Evolutionary conservation across 2,888 invertebrate species (phyloP), one percentile per base, ranked within the genome.

Genomic region (Nomada ruficornis): DNA sequence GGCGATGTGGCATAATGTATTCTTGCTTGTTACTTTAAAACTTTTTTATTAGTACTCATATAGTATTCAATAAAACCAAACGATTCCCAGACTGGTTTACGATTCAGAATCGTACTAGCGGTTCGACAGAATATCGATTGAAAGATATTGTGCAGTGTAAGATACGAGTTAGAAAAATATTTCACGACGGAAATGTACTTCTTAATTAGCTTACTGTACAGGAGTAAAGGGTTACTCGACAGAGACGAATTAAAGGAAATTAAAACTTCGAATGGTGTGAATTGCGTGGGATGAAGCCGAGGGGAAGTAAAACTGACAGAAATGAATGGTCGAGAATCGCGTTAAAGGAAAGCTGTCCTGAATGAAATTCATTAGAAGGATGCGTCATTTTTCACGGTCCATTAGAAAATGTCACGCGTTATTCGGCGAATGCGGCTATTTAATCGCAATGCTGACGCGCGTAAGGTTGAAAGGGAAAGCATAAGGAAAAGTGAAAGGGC

Each of bases 351-450:
- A 62, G 29, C 60, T 63, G 72, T 63, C n/a, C 10, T 36, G 55
- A n/a, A n/a, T 47, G 62, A 55, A 50, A 62, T 76, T 76, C 76
- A 36, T 71, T 63, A 50, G 54, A 50, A 13, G 7, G 72, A n/a
- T 47, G 62, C 71, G 62, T 63, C 62, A 57, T 55, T 71, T 70
- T 20, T 62, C 54, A 36, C 13, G 44, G 4, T 10, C 26, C 5
- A 47, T 20, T 50, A 59, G 36, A 62, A 64, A 47, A 18, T 47
- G 23, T 23, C 11, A 0, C 59, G 42, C 50, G 74, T 20, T 23
- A 42, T 0, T 20, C 2, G 0, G 4, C 36, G 36, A 20, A 42
- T 13, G 26, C 60, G 26, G 0, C 42, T 18, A 54, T 44, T 62
- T 60, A 54, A 62, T 62, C 75, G 47, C 11, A 15, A 20, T 26